phyloP scores from a whole-genome alignment of 2,888 invertebrate genomes.

The Panopea generosa region DNA sequence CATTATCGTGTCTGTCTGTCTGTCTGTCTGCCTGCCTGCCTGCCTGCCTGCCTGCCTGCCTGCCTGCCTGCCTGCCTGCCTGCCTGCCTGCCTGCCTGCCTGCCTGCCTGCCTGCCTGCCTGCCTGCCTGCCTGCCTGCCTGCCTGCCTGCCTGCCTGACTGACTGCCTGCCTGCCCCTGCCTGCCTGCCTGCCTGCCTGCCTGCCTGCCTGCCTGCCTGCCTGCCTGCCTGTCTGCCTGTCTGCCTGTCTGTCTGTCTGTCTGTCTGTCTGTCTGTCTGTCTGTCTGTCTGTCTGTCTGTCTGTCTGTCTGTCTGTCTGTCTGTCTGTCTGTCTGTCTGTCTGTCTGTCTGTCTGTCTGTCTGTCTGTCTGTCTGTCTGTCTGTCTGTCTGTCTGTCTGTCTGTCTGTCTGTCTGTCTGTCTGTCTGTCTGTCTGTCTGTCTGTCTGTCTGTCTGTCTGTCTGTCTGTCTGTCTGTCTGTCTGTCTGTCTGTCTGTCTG shows the following conservation, averaged over 20 bases:
- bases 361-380: not conserved
- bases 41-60: constrained; percentile 3
- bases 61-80: constrained; percentile 3
- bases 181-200: too few species aligned
- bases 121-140: constrained; percentile 3
- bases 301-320: not conserved
- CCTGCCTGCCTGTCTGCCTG: too few species aligned
- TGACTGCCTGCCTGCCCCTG: too few species aligned
- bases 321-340: not conserved
- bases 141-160: constrained; percentile 3
- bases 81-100: constrained; percentile 3
- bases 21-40: too few species aligned
- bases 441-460: not conserved
- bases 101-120: constrained; percentile 3
- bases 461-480: not conserved
- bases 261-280: too few species aligned
- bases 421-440: not conserved
- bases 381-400: not conserved
- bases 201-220: too few species aligned
- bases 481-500: not conserved
- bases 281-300: too few species aligned
- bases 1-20: too few species aligned
- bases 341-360: not conserved
- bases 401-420: not conserved
- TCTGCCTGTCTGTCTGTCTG: too few species aligned